Evolutionary conservation across 1,140 invertebrate species (phyloP), one percentile per base, ranked within the genome.

Genomic region (Alviniconcha marisindica): DNA sequence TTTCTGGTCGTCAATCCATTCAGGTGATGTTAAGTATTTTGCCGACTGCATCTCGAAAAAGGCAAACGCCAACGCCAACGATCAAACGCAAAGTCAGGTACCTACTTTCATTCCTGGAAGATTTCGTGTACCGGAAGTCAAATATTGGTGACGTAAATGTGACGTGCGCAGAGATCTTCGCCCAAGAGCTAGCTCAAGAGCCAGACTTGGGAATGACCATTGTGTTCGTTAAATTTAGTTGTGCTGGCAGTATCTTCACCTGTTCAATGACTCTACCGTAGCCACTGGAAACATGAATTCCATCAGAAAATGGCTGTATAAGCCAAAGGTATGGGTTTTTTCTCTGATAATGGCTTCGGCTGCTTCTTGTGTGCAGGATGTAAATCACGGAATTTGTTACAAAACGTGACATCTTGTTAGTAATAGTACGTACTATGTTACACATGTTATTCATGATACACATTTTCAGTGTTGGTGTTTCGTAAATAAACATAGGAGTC

Each of bases 271-370:
- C 66, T 42, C 40, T 63, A n/a, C 44, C 14, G 33, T 76, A n/a
- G 36, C 40, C 7, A 33, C 18, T 36, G 42, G 38, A 31, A 92
- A 92, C 88, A 97, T 97, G 97, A 96, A 97, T 94, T 97, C 96
- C 87, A 94, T 97, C 89, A 95, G 97, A 94, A 97, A 96, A 94
- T 97, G 96, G 96, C 96, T 97, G 92, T 97, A 97, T 94, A 97
- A 96, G 94, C 97, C 97, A 89, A 97, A 97, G 96, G 97, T 97
- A 94, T 94, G 94, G 24, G 1, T 81, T 28, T 42, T 54, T 83
- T n/a, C n/a, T n/a, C n/a, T n/a, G n/a, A n/a, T n/a, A n/a, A n/a
- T n/a, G n/a, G n/a, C n/a, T n/a, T n/a, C n/a, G n/a, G n/a, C n/a
- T n/a, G n/a, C n/a, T n/a, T n/a, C n/a, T n/a, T n/a, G n/a, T n/a